Conservation (phyloP, 2,888 invertebrate genomes). For the Magallana nippona region DNA sequence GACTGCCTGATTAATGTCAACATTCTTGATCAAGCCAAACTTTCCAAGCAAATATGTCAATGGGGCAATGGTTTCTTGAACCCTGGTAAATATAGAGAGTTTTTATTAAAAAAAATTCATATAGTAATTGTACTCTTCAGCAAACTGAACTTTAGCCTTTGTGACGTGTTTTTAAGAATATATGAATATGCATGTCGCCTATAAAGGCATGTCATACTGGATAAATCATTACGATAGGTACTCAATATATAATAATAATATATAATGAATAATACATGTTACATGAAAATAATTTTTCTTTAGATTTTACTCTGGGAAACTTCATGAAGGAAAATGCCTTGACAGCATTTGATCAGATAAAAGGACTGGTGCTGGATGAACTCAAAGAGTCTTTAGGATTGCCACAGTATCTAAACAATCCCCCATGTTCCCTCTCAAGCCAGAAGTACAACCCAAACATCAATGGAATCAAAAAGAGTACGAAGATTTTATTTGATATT, state of each 20-base stretch:
- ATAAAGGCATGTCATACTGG: neutral
- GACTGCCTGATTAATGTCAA: conserved; percentile 39
- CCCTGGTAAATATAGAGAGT: neutral
- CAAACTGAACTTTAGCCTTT: no score
- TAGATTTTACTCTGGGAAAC: conserved; percentile 40
- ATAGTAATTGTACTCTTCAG: no score
- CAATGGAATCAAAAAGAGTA: conserved; percentile 41
- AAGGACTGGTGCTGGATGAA: conserved; percentile 1
- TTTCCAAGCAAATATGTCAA: conserved; percentile 45
- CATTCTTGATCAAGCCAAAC: conserved; percentile 42
- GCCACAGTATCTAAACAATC: conserved; percentile 29
- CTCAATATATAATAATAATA: no score
- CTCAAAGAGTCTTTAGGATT: conserved; percentile 36
- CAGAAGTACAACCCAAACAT: conserved; percentile 11
- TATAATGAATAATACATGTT: neutral
- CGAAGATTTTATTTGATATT: neutral
- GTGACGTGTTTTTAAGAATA: no score
- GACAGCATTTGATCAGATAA: neutral
- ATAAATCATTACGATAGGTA: neutral
- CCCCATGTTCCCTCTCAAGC: conserved; percentile 15
- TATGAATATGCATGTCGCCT: no score
- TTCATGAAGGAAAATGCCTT: conserved; percentile 42
- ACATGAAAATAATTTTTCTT: neutral
- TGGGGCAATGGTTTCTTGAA: conserved; percentile 37
- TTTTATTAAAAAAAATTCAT: no score